These are phyloP conservation scores for Danio choprae DNA, from an alignment of 2,797 vertebrate genomes.

Conservation along the genomic window DNA sequence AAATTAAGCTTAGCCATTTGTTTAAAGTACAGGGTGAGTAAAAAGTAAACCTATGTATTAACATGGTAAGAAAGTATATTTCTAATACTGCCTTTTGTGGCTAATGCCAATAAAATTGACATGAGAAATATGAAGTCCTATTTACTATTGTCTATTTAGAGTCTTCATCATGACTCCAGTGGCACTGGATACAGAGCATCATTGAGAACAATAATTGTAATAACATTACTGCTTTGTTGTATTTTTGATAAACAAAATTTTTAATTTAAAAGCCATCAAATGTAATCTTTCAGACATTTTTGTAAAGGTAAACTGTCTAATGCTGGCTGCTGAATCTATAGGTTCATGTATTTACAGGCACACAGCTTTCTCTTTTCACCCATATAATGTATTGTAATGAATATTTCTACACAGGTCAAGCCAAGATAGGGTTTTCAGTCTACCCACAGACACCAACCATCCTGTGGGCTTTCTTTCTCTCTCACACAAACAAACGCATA, in stretches of 20 bases:
- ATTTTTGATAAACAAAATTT: neutral
- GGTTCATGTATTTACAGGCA: neutral
- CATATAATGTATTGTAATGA: neutral
- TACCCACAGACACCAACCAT: constrained; percentile 16
- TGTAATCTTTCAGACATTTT: neutral
- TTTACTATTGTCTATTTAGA: too few species aligned
- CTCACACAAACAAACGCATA: constrained; percentile 1
- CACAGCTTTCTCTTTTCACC: neutral
- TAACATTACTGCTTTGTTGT: neutral
- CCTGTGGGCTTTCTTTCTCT: neutral
- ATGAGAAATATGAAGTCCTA: too few species aligned
- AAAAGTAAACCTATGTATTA: too few species aligned
- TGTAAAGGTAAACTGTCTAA: neutral
- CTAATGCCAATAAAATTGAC: too few species aligned
- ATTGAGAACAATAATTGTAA: too few species aligned
- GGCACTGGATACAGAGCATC: too few species aligned
- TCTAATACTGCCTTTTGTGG: too few species aligned
- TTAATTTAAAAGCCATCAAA: too few species aligned
- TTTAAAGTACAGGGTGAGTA: too few species aligned
- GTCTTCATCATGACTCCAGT: too few species aligned
- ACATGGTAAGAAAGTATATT: too few species aligned
- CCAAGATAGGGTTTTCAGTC: neutral
- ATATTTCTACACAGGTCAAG: neutral
- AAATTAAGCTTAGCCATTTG: too few species aligned
- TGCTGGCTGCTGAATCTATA: neutral